Evolutionary conservation across 2,113 vertebrate genomes (phyloP).

Genomic region (Echinops telfairi): DNA sequence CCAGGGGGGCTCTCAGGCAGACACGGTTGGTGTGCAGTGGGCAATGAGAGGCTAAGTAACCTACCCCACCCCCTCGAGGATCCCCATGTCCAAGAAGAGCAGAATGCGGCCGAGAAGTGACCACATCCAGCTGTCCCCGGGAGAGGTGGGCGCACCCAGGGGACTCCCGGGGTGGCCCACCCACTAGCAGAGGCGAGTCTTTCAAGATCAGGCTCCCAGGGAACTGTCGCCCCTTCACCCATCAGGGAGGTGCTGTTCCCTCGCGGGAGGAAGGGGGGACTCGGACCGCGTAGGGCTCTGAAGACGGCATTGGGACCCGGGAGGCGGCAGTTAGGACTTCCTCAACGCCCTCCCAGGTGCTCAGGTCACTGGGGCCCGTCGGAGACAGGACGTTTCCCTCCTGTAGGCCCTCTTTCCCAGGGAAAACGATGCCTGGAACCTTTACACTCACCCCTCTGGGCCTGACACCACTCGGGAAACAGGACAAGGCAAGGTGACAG

Average conservation of each 20-base stretch:
- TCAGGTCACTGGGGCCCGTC: neutral
- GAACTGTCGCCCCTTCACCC: too few relatives aligned
- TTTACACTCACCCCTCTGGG: neutral
- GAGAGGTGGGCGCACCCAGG: neutral
- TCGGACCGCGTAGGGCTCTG: neutral
- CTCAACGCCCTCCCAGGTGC: rapidly evolving
- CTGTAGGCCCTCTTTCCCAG: neutral
- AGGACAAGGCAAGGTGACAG: rapidly evolving
- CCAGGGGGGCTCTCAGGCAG: neutral
- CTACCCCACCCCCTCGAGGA: too few relatives aligned
- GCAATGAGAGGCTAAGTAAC: neutral
- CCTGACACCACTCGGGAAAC: neutral
- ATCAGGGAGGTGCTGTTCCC: neutral
- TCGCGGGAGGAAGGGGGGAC: neutral
- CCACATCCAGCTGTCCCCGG: neutral
- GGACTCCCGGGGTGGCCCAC: rapidly evolving
- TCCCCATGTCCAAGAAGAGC: neutral
- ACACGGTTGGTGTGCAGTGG: too few relatives aligned
- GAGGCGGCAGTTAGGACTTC: neutral
- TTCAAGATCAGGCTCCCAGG: neutral
- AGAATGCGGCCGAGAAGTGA: neutral
- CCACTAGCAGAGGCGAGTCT: neutral
- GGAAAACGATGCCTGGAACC: conserved; percentile 6
- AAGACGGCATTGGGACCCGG: neutral
- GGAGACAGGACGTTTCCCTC: neutral